Evolutionary conservation across 1,140 invertebrate genomes (phyloP).

Genomic region (Apolygus lucorum): DNA sequence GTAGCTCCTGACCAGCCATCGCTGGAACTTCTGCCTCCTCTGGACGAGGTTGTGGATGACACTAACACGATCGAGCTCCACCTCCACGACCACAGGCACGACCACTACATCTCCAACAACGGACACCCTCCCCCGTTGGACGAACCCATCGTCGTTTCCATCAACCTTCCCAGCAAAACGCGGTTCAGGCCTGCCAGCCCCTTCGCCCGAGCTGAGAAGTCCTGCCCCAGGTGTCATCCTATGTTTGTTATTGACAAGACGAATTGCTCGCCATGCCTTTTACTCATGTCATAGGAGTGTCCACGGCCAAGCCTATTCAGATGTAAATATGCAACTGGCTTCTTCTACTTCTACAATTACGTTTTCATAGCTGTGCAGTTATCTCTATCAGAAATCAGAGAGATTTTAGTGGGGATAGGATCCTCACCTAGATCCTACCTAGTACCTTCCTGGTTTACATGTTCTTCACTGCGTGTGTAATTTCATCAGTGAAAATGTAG

Average conservation of each 20-base stretch:
- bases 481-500: too few relatives aligned
- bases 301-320: too few relatives aligned
- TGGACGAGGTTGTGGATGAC: conserved; percentile 23
- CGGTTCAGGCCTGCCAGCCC: conserved; percentile 20
- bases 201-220: background rate
- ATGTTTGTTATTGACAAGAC: conserved; percentile 29
- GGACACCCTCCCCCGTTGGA: conserved; percentile 5
- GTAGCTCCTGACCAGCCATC: conserved; percentile 17
- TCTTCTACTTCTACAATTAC: too few relatives aligned
- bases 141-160: conserved; percentile 29
- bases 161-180: conserved; percentile 17
- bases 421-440: too few relatives aligned
- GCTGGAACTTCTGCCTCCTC: conserved; percentile 23
- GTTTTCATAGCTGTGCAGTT: too few relatives aligned
- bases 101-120: conserved; percentile 28
- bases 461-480: too few relatives aligned
- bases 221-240: conserved; percentile 28
- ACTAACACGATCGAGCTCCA: conserved; percentile 30
- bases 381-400: too few relatives aligned
- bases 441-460: too few relatives aligned
- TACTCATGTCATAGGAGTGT: background rate
- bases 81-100: conserved; percentile 27
- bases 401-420: too few relatives aligned
- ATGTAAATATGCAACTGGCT: too few relatives aligned
- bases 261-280: conserved; percentile 29